Conservation (phyloP, 1,140 invertebrate genomes). For the Cotesia typhae region DNA sequence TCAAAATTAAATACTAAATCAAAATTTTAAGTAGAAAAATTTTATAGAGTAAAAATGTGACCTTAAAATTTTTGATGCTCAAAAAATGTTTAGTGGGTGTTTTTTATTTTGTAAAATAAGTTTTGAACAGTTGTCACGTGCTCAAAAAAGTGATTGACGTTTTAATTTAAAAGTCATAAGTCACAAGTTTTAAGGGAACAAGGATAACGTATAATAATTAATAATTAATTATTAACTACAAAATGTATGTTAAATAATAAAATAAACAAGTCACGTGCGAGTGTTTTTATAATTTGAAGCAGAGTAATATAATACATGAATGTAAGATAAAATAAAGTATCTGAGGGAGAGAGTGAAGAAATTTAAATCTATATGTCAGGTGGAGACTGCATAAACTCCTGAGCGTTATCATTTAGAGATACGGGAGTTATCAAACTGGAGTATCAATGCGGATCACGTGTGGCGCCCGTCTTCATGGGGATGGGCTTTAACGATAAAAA, state of each 20-base stretch:
- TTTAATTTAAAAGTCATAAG: no score
- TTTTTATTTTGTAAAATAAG: no score
- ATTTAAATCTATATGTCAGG: constrained; percentile 11
- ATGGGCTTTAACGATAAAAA: constrained; percentile 71
- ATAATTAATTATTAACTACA: no score
- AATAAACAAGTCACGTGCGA: background rate
- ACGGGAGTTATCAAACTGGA: constrained; percentile 57
- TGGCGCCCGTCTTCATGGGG: constrained; percentile 61
- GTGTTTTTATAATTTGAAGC: background rate
- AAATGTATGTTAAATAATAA: no score
- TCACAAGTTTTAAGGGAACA: no score
- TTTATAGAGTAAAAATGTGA: no score
- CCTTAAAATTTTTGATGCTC: no score
- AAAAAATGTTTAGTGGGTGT: no score
- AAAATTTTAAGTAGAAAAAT: no score
- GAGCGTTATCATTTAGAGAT: constrained; percentile 44
- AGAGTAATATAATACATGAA: no score
- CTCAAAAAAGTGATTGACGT: background rate
- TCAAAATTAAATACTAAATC: background rate
- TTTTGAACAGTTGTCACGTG: no score
- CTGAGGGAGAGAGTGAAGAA: background rate
- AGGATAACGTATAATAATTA: no score
- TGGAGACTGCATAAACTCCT: constrained; percentile 39
- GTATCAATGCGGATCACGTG: constrained; percentile 65
- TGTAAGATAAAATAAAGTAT: constrained; percentile 1